phyloP scores from a whole-genome alignment of 1,140 invertebrate species.

The Hycleus cichorii region DNA sequence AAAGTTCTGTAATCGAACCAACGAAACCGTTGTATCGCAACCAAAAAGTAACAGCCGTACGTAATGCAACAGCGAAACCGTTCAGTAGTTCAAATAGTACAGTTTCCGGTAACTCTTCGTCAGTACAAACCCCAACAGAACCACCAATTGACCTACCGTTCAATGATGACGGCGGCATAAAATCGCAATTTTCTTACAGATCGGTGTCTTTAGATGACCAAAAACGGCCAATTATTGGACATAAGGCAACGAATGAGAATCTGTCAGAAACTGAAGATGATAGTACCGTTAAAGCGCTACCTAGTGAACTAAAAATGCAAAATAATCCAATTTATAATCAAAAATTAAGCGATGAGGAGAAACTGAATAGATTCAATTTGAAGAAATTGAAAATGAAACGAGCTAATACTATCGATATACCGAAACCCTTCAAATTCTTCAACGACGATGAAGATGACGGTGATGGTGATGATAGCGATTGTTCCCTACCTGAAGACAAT shows the following conservation, averaged over 20 bases:
- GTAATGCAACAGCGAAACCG: slow-evolving; percentile 41
- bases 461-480: slow-evolving; percentile 29
- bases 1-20: slow-evolving; percentile 22
- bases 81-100: slow-evolving; percentile 34
- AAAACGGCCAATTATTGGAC: slow-evolving; percentile 11
- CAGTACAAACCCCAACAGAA: slow-evolving; percentile 34
- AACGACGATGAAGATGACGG: slow-evolving; percentile 45
- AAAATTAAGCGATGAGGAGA: slow-evolving; percentile 27
- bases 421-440: slow-evolving; percentile 56
- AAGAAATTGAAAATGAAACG: slow-evolving; percentile 75
- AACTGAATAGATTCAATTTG: slow-evolving; percentile 49
- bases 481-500: slow-evolving; percentile 36
- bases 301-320: background rate
- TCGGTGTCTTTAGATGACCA: slow-evolving; percentile 11
- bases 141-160: slow-evolving; percentile 25
- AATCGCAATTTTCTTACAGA: slow-evolving; percentile 6
- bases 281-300: slow-evolving; percentile 20
- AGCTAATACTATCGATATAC: slow-evolving; percentile 82
- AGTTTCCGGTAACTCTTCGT: slow-evolving; percentile 27
- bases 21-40: slow-evolving; percentile 27
- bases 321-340: slow-evolving; percentile 23
- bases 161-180: slow-evolving; percentile 17
- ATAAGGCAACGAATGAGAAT: slow-evolving; percentile 3
- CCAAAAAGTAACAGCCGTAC: slow-evolving; percentile 33
- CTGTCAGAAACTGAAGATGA: slow-evolving; percentile 17